These are phyloP conservation scores for Polypterus senegalus DNA, from an alignment of 2,113 vertebrate species.

Conservation along the genomic window DNA sequence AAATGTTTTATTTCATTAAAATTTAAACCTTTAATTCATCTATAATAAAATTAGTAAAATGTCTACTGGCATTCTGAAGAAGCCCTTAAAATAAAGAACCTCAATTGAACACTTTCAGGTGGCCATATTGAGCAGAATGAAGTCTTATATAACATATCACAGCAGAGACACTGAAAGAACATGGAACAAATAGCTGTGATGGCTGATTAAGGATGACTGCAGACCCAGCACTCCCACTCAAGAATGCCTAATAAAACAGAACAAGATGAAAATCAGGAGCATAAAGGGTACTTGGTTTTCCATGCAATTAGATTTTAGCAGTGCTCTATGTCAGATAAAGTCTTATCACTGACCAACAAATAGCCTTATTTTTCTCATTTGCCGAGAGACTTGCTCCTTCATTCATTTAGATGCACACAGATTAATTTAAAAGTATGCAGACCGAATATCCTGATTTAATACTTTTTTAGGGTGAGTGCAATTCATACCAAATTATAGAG, in stretches of 20 bases:
- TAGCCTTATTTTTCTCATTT: not conserved
- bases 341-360: not conserved
- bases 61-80: too few relatives aligned
- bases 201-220: too few relatives aligned
- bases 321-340: not conserved
- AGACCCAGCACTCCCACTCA: too few relatives aligned
- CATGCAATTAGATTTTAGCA: not conserved
- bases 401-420: not conserved
- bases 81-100: too few relatives aligned
- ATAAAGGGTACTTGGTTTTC: not conserved
- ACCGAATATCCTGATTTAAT: not conserved
- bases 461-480: not conserved
- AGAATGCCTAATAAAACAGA: not conserved
- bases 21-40: too few relatives aligned
- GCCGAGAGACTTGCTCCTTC: not conserved
- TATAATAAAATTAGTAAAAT: too few relatives aligned
- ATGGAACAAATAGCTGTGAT: too few relatives aligned
- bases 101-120: too few relatives aligned
- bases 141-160: too few relatives aligned
- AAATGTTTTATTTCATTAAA: too few relatives aligned
- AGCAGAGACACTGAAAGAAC: too few relatives aligned
- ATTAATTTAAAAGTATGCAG: slow-evolving; percentile 9
- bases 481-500: slow-evolving; percentile 4
- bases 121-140: too few relatives aligned
- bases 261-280: not conserved